phyloP scores from a whole-genome alignment of 2,797 vertebrate genomes.

The Xenops minutus region DNA sequence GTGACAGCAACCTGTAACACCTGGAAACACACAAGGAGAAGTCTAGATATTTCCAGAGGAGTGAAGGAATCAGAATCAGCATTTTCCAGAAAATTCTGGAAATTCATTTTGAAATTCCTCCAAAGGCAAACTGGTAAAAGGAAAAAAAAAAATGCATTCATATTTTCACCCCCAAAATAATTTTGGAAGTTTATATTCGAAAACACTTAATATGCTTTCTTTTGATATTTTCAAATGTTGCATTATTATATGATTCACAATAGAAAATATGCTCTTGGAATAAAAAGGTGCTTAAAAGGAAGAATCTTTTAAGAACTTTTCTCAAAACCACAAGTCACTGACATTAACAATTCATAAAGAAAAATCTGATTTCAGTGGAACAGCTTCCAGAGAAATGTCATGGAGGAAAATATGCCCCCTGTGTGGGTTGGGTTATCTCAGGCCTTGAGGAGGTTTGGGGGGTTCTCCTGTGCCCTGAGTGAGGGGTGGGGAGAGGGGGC shows the following conservation, averaged over 20 bases:
- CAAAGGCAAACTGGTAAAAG: background rate
- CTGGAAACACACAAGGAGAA: background rate
- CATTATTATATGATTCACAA: background rate
- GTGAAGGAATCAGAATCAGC: background rate
- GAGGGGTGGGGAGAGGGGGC: background rate
- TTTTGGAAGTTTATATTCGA: background rate
- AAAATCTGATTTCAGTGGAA: background rate
- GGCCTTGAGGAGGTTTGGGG: accelerated
- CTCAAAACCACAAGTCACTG: background rate
- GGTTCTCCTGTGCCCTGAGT: background rate
- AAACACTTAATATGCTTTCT: background rate
- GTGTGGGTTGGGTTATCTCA: background rate
- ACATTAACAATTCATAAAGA: background rate
- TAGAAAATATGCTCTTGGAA: background rate
- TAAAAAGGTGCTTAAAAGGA: background rate
- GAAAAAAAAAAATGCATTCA: background rate
- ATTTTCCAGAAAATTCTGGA: background rate
- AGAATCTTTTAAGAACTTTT: background rate
- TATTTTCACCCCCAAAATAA: background rate
- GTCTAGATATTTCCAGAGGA: background rate
- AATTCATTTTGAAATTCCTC: background rate
- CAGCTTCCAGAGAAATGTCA: background rate
- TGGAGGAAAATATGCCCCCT: background rate
- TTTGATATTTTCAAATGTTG: background rate
- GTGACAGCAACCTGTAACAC: background rate